phyloP scores from a whole-genome alignment of 2,888 invertebrate species.

The Meteorus colon region DNA sequence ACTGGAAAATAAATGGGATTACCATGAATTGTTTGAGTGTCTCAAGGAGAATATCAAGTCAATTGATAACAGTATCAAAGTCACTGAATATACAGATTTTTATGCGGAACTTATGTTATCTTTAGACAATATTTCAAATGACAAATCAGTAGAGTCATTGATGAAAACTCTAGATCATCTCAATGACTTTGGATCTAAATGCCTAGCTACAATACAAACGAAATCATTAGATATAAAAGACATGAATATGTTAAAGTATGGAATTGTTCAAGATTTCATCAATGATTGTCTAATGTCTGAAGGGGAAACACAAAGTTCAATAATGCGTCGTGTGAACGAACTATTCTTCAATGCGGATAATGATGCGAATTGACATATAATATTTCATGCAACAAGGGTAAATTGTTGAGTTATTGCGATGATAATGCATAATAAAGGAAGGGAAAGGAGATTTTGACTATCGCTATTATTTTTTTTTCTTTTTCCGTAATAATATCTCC shows the following conservation, averaged over 20 bases:
- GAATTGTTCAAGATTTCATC: slow-evolving; percentile 47
- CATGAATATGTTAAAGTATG: slow-evolving; percentile 22
- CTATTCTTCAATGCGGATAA: not conserved
- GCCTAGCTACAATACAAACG: slow-evolving; percentile 38
- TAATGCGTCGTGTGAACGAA: slow-evolving; percentile 29
- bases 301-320: slow-evolving; percentile 39
- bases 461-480: not conserved
- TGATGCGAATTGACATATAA: not conserved
- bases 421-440: slow-evolving; percentile 19
- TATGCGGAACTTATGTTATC: slow-evolving; percentile 43
- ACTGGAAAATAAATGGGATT: slow-evolving; percentile 40
- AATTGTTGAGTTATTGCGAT: slow-evolving; percentile 9
- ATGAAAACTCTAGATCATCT: slow-evolving; percentile 43
- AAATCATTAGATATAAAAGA: not conserved
- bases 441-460: slow-evolving; percentile 6
- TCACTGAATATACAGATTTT: slow-evolving; percentile 43
- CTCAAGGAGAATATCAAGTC: slow-evolving; percentile 46
- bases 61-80: slow-evolving; percentile 44
- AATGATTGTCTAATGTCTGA: slow-evolving; percentile 37
- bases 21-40: slow-evolving; percentile 41
- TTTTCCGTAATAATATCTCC: slow-evolving; percentile 6
- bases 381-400: not conserved
- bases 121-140: slow-evolving; percentile 41
- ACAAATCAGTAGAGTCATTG: slow-evolving; percentile 40
- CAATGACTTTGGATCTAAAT: slow-evolving; percentile 51